These are phyloP conservation scores for Pangasius macronema DNA, from an alignment of 2,797 vertebrate genomes.

Conservation along the genomic window DNA sequence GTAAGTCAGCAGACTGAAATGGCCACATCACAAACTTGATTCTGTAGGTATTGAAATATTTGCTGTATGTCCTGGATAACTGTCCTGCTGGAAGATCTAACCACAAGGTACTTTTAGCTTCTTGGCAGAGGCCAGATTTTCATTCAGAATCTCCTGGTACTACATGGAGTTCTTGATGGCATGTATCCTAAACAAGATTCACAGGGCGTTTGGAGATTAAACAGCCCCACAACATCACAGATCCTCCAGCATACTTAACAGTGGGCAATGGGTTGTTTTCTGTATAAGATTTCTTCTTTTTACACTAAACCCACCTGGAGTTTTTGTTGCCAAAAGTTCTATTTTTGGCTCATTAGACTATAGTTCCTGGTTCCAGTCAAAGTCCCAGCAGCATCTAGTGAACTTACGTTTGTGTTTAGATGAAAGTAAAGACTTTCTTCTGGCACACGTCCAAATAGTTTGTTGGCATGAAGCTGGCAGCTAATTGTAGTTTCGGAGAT, in stretches of 20 bases:
- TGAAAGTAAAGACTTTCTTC: slow-evolving; percentile 8
- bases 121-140: neutral
- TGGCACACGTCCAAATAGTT: neutral
- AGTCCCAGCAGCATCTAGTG: neutral
- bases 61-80: neutral
- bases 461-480: neutral
- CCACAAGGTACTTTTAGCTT: neutral
- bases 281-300: neutral
- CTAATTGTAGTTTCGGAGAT: neutral
- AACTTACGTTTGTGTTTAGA: neutral
- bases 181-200: neutral
- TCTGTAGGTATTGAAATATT: neutral
- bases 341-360: neutral
- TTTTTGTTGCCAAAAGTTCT: neutral
- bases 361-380: neutral
- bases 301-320: neutral
- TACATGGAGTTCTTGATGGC: neutral
- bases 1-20: neutral
- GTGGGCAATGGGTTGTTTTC: neutral
- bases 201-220: neutral
- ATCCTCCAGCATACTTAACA: neutral
- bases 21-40: neutral
- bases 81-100: neutral
- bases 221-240: neutral
- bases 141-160: neutral